Evolutionary conservation across 2,888 invertebrate genomes (phyloP), one percentile per base, ranked within the genome.

Genomic region (Pheosia gnoma): DNA sequence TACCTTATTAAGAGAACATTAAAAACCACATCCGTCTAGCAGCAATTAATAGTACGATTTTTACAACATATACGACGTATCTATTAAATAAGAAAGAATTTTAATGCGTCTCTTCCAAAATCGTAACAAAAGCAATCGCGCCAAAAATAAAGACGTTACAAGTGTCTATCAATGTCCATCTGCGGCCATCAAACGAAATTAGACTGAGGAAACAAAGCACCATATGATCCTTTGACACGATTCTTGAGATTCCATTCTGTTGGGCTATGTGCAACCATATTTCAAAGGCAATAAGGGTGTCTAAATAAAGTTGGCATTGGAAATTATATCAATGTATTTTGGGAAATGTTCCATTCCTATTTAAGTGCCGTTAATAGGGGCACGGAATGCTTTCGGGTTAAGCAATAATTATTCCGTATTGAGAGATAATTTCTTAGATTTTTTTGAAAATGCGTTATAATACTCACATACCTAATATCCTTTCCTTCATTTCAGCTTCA

Each of bases 401-500:
- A 47, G n/a, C 45, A 8, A 45, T 45, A 45, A 11, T 45, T n/a
- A 11, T 11, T 4, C 11, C n/a, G n/a, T 47, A 8, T n/a, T 47
- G n/a, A 47, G n/a, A 47, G 47, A n/a, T 25, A 25, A 25, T 25
- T 25, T 25, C 25, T 47, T 5, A 47, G n/a, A n/a, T n/a, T n/a
- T n/a, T n/a, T n/a, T n/a, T n/a, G n/a, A n/a, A 0, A 47, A n/a
- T 47, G 47, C 47, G n/a, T 47, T 5, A 47, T 65, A 59, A 66
- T 59, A 73, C 69, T 70, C 61, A 79, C 85, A 77, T 77, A 87
- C 86, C 80, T 84, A 54, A 38, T 56, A 85, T 87, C 75, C 83
- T 86, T 72, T 87, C 81, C 87, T 85, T 91, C 91, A 91, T 91
- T 80, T 85, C 89, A 87, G 81, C 82, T 82, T 68, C 69, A 75